Percentiles rank a stretch among this genome's conserved stretches.
These are phyloP conservation scores for Brachyopa scutellaris DNA, from an alignment of 2,888 invertebrate genomes.

Conservation along the genomic window DNA sequence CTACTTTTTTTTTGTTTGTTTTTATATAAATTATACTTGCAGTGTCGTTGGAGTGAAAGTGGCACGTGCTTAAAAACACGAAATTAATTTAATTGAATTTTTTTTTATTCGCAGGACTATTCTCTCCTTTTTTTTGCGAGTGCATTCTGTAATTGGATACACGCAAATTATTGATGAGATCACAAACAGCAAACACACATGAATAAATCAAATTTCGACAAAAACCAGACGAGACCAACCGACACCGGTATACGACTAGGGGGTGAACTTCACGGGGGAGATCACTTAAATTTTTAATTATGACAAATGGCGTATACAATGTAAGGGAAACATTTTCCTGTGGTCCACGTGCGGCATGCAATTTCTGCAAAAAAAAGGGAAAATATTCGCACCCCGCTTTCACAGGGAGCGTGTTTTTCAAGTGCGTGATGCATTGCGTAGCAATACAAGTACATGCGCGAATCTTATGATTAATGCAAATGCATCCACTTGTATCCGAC, in stretches of 20 bases:
- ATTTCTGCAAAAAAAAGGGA: too few relatives aligned
- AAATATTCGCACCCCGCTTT: neutral
- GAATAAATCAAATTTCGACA: slow-evolving; percentile 65
- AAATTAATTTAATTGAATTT: slow-evolving; percentile 68
- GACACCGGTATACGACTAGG: too few relatives aligned
- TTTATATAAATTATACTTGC: slow-evolving; percentile 61
- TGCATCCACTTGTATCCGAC: slow-evolving; percentile 49
- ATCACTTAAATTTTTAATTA: slow-evolving; percentile 66
- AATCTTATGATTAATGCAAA: slow-evolving; percentile 54
- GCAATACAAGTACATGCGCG: too few relatives aligned
- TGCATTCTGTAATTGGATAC: slow-evolving; percentile 34
- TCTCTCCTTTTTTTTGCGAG: too few relatives aligned
- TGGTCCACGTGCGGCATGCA: too few relatives aligned
- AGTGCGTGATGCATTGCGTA: neutral
- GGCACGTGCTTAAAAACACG: slow-evolving; percentile 66
- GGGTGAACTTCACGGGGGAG: too few relatives aligned
- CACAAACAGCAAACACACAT: too few relatives aligned
- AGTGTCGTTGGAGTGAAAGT: slow-evolving; percentile 66
- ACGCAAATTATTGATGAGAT: slow-evolving; percentile 59
- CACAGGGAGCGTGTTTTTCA: slow-evolving; percentile 21
- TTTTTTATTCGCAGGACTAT: too few relatives aligned
- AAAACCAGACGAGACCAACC: neutral
- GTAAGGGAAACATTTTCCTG: neutral
- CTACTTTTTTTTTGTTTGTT: slow-evolving; percentile 27
- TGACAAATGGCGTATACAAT: slow-evolving; percentile 61